Evolutionary conservation across 2,888 invertebrate species (phyloP).

Genomic region (Phortica magna): DNA sequence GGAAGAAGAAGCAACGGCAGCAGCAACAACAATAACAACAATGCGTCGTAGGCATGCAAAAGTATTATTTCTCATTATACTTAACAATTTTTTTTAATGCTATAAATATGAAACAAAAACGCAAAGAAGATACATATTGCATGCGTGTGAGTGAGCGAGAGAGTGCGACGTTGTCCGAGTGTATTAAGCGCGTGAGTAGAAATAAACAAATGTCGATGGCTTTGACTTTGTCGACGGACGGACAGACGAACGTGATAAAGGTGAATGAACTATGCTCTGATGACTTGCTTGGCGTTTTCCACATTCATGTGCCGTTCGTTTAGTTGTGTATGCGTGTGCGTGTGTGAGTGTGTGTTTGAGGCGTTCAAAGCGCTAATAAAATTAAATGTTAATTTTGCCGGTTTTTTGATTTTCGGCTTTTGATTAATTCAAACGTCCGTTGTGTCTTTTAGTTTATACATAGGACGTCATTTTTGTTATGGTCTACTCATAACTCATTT

Average conservation of each 20-base stretch:
- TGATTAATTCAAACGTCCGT: too few relatives aligned
- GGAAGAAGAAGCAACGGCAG: background rate
- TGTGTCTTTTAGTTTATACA: too few relatives aligned
- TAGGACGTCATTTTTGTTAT: background rate
- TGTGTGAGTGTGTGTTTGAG: background rate
- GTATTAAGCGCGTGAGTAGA: too few relatives aligned
- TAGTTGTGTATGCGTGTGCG: too few relatives aligned
- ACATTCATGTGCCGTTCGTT: too few relatives aligned
- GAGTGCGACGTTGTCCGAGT: too few relatives aligned
- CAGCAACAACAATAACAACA: too few relatives aligned
- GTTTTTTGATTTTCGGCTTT: background rate
- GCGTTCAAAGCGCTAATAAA: background rate
- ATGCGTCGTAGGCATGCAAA: background rate
- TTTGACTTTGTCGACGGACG: too few relatives aligned
- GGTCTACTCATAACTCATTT: background rate
- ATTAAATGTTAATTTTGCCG: slow-evolving; percentile 7
- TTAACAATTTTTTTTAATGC: background rate
- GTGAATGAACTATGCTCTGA: background rate
- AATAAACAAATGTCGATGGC: too few relatives aligned
- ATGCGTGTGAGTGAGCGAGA: too few relatives aligned
- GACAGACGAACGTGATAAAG: background rate
- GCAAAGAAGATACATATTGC: too few relatives aligned
- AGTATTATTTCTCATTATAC: background rate
- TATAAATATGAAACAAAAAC: background rate
- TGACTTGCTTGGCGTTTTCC: too few relatives aligned